Percentiles rank a stretch among this genome's conserved stretches.
Conservation (phyloP, 2,797 vertebrate species). For the Choloepus didactylus region DNA sequence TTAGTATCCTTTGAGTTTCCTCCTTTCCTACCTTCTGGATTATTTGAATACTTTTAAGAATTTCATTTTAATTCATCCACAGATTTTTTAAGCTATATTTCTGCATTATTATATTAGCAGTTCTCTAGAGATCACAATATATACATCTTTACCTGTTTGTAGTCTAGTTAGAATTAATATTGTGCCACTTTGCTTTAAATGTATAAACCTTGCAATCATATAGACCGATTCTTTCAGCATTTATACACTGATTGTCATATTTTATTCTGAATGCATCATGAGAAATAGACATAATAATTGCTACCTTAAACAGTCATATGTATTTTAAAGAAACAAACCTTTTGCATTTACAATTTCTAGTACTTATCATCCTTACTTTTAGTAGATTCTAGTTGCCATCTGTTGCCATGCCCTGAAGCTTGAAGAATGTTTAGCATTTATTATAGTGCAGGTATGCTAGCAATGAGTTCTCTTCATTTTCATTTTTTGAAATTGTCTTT, state of each 20-base stretch:
- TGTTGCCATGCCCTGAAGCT: background rate
- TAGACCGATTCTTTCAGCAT: background rate
- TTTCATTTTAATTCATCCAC: background rate
- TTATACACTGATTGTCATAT: background rate
- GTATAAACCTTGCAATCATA: background rate
- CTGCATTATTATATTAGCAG: background rate
- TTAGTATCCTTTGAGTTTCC: background rate
- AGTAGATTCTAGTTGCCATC: background rate
- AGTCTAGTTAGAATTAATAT: background rate
- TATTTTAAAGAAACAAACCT: background rate
- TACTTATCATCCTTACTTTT: background rate
- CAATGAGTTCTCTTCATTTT: background rate
- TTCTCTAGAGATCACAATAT: background rate
- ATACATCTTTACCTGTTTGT: background rate
- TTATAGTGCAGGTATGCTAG: background rate
- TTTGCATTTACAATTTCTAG: conserved; percentile 10
- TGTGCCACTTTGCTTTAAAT: background rate
- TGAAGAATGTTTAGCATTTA: background rate
- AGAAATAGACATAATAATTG: conserved; percentile 10
- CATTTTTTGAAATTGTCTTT: background rate
- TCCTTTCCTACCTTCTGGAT: background rate
- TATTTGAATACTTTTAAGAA: background rate
- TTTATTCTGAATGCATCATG: background rate
- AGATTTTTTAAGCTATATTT: background rate
- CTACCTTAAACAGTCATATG: background rate